Percentiles rank a stretch among this genome's conserved stretches.
phyloP scores from a whole-genome alignment of 2,888 invertebrate species.

The Eilema sororculum region DNA sequence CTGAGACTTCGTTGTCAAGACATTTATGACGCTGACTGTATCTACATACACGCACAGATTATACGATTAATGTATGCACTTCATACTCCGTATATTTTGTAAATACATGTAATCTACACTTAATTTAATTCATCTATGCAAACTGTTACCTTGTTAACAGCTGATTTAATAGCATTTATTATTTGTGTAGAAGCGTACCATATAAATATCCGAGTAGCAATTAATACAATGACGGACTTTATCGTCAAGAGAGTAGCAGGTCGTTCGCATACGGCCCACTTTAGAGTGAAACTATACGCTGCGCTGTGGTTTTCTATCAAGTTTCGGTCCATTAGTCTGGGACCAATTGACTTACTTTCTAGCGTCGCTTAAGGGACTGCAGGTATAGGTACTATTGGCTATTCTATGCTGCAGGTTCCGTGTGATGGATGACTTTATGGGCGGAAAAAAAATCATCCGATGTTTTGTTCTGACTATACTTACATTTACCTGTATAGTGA shows the following conservation, averaged over 20 bases:
- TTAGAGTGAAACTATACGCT: slow-evolving; percentile 78
- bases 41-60: background rate
- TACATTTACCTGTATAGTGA: no score
- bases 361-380: slow-evolving; percentile 61
- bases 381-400: slow-evolving; percentile 20
- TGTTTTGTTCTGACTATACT: background rate
- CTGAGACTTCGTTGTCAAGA: no score
- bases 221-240: slow-evolving; percentile 59
- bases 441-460: background rate
- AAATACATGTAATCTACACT: slow-evolving; percentile 27
- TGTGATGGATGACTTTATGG: background rate
- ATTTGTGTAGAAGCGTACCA: slow-evolving; percentile 4
- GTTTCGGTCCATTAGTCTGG: slow-evolving; percentile 77
- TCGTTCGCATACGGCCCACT: slow-evolving; percentile 77
- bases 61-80: background rate
- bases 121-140: slow-evolving; percentile 17
- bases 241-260: slow-evolving; percentile 72
- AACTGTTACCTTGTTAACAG: background rate
- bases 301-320: slow-evolving; percentile 77
- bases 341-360: slow-evolving; percentile 74
- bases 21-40: no score
- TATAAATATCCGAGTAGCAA: slow-evolving; percentile 43
- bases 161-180: background rate
- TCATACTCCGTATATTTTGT: slow-evolving; percentile 3
- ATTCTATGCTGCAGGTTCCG: background rate